These are phyloP conservation scores for Aricia agestis DNA, from an alignment of 1,140 invertebrate species.

Conservation along the genomic window DNA sequence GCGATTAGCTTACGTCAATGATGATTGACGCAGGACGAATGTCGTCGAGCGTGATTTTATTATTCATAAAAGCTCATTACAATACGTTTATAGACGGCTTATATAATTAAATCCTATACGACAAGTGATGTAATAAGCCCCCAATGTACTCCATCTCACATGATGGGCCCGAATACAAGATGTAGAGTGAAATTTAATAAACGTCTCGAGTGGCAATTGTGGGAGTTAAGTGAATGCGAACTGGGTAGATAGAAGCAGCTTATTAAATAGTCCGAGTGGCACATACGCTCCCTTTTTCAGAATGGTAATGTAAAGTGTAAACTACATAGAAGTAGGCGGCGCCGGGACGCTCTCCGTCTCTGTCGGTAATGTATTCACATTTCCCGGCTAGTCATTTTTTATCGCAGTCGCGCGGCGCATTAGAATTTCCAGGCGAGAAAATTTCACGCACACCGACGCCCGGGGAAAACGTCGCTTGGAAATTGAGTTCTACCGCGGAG, in stretches of 20 bases:
- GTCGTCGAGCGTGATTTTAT: no score
- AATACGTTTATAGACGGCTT: no score
- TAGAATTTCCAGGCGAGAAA: conserved; percentile 73
- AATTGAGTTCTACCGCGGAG: conserved; percentile 17
- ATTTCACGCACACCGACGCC: conserved; percentile 54
- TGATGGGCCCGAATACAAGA: not conserved
- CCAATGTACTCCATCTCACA: not conserved
- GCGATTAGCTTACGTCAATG: not conserved
- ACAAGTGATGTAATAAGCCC: no score
- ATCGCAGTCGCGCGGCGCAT: conserved; percentile 69
- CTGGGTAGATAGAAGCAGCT: conserved; percentile 25
- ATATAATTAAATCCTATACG: no score
- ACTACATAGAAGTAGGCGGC: conserved; percentile 39
- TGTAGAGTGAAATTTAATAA: conserved; percentile 3
- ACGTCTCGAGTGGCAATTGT: conserved; percentile 10
- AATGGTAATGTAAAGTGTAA: conserved; percentile 59
- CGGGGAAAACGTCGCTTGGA: conserved; percentile 12
- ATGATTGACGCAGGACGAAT: not conserved
- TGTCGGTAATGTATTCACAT: conserved; percentile 69
- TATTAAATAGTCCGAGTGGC: conserved; percentile 35
- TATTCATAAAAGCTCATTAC: no score
- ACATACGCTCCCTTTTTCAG: conserved; percentile 55
- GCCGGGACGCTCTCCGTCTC: conserved; percentile 47
- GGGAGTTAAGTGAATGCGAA: conserved; percentile 13
- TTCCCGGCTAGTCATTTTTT: conserved; percentile 69